Base-by-base conservation (phyloP, 2,888 invertebrate species). In the Coecobrya sp. region DNA sequence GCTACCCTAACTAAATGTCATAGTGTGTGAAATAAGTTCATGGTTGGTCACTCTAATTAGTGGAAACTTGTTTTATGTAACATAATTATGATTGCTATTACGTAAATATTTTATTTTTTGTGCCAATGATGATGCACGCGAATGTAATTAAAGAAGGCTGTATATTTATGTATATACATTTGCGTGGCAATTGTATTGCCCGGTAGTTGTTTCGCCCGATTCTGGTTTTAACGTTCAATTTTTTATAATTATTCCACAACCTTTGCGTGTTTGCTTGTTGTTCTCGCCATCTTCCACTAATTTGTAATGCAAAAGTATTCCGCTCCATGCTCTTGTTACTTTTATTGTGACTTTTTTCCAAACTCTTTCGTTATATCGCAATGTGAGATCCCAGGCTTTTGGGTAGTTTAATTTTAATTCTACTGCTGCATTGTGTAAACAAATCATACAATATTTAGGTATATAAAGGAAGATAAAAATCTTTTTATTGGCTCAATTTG, bases 401-500 rank as follows among this genome's bases (percentile, higher is more conserved):
- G n/a, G n/a, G n/a, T n/a, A 36, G 36, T 7, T 49, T 7, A 49
- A 49, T 49, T 49, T 13, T 7, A 49, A 42, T 42, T 42, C 49
- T 13, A 49, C 49, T 7, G 65, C 25, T 3, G n/a, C n/a, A n/a
- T n/a, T 65, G 7, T 36, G 36, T 36, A 36, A 7, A 13, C 49
- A 49, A 10, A 11, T 13, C 22, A 19, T 19, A 55, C 19, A 19
- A 19, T 3, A 59, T 59, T 59, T 8, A 36, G 3, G 79, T n/a
- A n/a, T n/a, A 11, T 5, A 30, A 27, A 13, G 2, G 68, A 16
- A 1, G 2, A 79, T 25, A 59, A 81, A 16, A 19, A 59, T 30
- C 62, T 25, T 42, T 85, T 59, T 84, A 62, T 84, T 68, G 85
- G 65, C 68, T 68, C 65, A 19, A 68, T 85, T 49, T 68, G 85